Evolutionary conservation across 2,113 vertebrate species (phyloP).

Genomic region (Neogobius melanostomus): DNA sequence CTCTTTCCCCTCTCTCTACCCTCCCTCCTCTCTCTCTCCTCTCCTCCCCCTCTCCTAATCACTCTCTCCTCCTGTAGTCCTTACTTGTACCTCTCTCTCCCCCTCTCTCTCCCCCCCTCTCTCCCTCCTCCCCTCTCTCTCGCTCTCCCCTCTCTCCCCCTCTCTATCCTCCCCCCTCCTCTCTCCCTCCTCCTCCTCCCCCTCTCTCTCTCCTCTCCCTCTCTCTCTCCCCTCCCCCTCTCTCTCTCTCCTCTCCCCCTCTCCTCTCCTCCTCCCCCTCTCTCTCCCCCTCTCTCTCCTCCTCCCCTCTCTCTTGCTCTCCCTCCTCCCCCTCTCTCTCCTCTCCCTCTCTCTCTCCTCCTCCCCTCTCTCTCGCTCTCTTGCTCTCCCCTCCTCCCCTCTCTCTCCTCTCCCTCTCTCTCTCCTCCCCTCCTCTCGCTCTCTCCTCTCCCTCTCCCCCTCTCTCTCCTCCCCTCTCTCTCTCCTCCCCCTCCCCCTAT

Average conservation of each 20-base stretch:
- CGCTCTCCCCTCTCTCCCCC: too few relatives aligned
- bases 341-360: neutral
- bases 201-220: too few relatives aligned
- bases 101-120: too few relatives aligned
- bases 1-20: too few relatives aligned
- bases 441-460: too few relatives aligned
- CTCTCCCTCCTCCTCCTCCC: neutral
- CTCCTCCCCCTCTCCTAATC: too few relatives aligned
- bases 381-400: too few relatives aligned
- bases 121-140: too few relatives aligned
- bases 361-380: neutral
- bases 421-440: neutral
- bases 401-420: neutral
- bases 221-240: neutral
- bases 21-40: too few relatives aligned
- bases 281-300: neutral
- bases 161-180: too few relatives aligned
- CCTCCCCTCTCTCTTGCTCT: neutral
- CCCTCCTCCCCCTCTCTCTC: neutral
- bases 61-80: too few relatives aligned
- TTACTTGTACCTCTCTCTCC: too few relatives aligned
- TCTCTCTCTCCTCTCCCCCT: neutral
- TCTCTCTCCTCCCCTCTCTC: neutral
- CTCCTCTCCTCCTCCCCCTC: neutral
- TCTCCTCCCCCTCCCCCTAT: neutral